phyloP scores from a whole-genome alignment of 92 coral and sea anemone species.

The Epizoanthus stellaris region DNA sequence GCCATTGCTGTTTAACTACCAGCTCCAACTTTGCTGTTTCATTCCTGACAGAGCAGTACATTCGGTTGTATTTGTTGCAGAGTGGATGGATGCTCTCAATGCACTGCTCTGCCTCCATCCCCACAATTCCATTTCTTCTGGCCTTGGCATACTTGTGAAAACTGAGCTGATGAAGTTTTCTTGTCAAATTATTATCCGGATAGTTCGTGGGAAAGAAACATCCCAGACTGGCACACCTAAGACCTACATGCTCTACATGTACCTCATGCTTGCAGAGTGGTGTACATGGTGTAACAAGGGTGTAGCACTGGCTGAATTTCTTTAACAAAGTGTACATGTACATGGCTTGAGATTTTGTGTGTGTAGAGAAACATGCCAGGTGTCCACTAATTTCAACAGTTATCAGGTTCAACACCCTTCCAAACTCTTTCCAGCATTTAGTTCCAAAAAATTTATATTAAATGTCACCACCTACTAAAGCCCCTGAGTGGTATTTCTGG shows the following conservation, averaged over 20 bases:
- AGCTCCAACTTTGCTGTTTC: slow-evolving; percentile 5
- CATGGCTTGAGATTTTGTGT: background rate
- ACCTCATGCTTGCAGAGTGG: background rate
- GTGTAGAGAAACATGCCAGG: no score
- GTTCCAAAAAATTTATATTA: slow-evolving; percentile 1
- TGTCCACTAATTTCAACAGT: background rate
- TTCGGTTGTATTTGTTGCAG: no score
- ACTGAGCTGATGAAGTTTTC: slow-evolving; percentile 21
- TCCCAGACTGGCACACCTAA: background rate
- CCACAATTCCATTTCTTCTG: no score
- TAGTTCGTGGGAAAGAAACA: background rate
- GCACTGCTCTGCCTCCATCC: no score
- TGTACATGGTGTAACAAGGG: no score
- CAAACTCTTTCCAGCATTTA: background rate
- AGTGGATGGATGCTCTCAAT: no score
- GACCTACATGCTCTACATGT: background rate
- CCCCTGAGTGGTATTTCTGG: slow-evolving; percentile 3
- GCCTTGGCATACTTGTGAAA: background rate
- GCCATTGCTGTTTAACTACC: background rate
- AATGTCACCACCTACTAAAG: background rate
- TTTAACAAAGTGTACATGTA: background rate
- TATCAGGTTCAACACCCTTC: background rate
- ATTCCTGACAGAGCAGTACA: no score
- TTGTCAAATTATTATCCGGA: background rate
- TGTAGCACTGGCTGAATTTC: no score